These are phyloP conservation scores for Dicycla oo DNA, from an alignment of 2,888 invertebrate genomes.

Conservation along the genomic window DNA sequence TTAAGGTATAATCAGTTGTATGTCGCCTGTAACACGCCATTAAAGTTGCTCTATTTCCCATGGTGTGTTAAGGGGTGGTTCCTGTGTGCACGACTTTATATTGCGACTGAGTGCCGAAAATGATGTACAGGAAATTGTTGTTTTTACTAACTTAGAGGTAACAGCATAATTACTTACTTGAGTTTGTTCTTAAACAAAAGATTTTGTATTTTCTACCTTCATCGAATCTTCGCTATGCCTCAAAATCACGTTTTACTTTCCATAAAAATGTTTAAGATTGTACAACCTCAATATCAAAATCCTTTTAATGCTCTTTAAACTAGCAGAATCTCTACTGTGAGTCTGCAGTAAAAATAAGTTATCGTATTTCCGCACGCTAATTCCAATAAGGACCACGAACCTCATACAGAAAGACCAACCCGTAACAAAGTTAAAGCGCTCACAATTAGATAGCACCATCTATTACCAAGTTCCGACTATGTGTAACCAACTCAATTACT, in stretches of 20 bases:
- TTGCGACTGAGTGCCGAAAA: background rate
- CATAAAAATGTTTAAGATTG: background rate
- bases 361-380: constrained; percentile 6
- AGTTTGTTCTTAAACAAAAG: background rate
- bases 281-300: background rate
- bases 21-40: constrained; percentile 53
- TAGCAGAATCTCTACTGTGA: background rate
- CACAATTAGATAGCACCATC: constrained; percentile 61
- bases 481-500: constrained; percentile 68
- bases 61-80: constrained; percentile 34
- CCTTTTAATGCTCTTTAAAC: background rate
- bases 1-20: constrained; percentile 59
- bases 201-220: background rate
- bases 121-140: background rate
- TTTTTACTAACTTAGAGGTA: background rate
- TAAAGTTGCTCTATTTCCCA: constrained; percentile 54
- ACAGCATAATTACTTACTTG: background rate
- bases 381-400: constrained; percentile 6
- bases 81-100: background rate
- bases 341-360: background rate
- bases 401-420: constrained; percentile 29
- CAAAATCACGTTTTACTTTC: background rate
- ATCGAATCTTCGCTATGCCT: background rate
- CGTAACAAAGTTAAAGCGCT: constrained; percentile 60
- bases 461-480: constrained; percentile 60